Conservation (phyloP, 2,888 invertebrate species). For the Zaprionus bogoriensis region DNA sequence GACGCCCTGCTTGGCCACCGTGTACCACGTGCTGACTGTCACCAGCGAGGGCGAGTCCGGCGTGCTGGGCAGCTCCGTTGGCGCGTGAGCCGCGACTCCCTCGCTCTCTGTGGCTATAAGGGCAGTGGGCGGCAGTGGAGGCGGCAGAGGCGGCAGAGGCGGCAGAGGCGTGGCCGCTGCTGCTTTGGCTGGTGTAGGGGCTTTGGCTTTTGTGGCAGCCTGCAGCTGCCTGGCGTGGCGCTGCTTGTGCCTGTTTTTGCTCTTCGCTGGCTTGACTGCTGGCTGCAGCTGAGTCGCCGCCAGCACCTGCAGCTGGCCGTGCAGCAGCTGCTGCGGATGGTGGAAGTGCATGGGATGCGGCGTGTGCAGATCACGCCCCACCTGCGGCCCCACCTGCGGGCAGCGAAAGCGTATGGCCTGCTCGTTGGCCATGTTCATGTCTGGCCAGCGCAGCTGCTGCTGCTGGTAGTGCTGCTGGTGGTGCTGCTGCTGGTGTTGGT, state of each 20-base stretch:
- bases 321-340: constrained; percentile 76
- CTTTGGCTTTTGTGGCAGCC: constrained; percentile 17
- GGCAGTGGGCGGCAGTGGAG: background rate
- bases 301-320: constrained; percentile 43
- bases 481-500: constrained; percentile 33
- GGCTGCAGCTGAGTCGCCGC: constrained; percentile 26
- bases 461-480: constrained; percentile 26
- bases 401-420: constrained; percentile 81
- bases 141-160: constrained; percentile 6
- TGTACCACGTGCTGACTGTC: constrained; percentile 83
- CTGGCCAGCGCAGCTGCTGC: constrained; percentile 51
- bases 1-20: constrained; percentile 83
- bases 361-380: constrained; percentile 72
- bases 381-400: constrained; percentile 80
- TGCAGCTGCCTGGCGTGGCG: constrained; percentile 17
- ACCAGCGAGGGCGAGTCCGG: constrained; percentile 83
- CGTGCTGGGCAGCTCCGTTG: constrained; percentile 53
- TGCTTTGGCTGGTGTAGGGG: constrained; percentile 19
- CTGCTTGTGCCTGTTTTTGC: constrained; percentile 25
- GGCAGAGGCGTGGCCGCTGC: constrained; percentile 25
- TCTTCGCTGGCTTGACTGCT: constrained; percentile 22
- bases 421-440: constrained; percentile 75
- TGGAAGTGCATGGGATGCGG: constrained; percentile 79
- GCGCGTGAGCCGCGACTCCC: constrained; percentile 2
- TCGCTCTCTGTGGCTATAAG: background rate